Evolutionary conservation across 35 echinoderm and acorn worm genomes (phyloP).

Genomic region (Ophiothrix spiculata): DNA sequence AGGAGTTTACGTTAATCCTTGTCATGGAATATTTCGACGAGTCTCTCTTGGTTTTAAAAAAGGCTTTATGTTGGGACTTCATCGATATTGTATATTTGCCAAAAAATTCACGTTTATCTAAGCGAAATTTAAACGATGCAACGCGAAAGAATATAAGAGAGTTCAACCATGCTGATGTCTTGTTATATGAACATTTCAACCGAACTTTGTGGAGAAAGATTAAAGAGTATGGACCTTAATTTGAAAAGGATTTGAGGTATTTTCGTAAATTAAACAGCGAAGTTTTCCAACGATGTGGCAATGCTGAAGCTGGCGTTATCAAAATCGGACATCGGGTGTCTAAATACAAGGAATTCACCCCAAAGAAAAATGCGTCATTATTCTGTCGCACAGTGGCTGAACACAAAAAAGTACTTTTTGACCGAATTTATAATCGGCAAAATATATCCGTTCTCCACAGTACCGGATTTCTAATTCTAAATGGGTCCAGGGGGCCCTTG

Average conservation of each 20-base stretch:
- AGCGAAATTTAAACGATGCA: background rate
- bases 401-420: background rate
- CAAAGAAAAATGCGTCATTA: conserved; percentile 2
- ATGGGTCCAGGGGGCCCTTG: no score
- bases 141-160: conserved; percentile 23
- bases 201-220: conserved; percentile 72
- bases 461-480: no score
- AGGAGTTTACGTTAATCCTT: conserved; percentile 45
- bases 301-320: background rate
- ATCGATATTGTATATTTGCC: conserved; percentile 68
- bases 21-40: conserved; percentile 66
- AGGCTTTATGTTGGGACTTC: conserved; percentile 45
- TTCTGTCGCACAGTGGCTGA: background rate
- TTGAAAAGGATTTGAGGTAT: conserved; percentile 48
- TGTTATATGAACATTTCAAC: conserved; percentile 78
- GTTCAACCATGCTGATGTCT: conserved; percentile 41
- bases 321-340: background rate
- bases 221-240: conserved; percentile 58
- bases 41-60: conserved; percentile 58
- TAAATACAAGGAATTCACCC: conserved; percentile 27
- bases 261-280: conserved; percentile 35
- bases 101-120: conserved; percentile 46
- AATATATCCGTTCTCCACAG: no score
- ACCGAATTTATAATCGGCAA: background rate
- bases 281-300: conserved; percentile 47